Evolutionary conservation across 2,888 invertebrate genomes (phyloP).

Genomic region (Pecten maximus): DNA sequence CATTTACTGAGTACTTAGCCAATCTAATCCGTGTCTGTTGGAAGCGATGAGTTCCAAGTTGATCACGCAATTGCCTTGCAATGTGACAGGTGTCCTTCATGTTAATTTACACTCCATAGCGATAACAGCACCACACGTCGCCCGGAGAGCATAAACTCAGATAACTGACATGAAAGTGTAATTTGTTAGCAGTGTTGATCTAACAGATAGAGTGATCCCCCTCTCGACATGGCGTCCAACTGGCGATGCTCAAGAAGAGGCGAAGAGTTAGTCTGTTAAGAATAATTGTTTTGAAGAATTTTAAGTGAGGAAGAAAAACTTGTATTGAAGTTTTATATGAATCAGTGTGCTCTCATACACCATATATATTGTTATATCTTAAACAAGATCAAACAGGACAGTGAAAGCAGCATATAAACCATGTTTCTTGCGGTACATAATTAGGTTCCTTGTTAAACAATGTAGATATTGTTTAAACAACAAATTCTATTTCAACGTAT

Average conservation of each 20-base stretch:
- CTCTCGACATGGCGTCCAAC: conserved; percentile 9
- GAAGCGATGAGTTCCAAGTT: neutral
- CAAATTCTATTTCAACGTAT: no score
- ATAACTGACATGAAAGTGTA: conserved; percentile 27
- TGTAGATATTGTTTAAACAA: no score
- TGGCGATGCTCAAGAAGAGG: neutral
- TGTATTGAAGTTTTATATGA: no score
- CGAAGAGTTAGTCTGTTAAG: neutral
- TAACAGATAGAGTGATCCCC: neutral
- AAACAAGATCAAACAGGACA: no score
- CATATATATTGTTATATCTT: no score
- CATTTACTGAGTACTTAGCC: neutral
- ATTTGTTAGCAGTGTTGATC: neutral
- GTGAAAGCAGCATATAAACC: no score
- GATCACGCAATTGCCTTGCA: neutral
- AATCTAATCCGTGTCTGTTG: neutral
- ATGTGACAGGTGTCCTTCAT: conserved; percentile 4
- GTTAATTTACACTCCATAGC: neutral
- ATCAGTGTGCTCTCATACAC: no score
- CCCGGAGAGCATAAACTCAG: neutral
- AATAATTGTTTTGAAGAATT: neutral
- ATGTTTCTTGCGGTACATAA: no score
- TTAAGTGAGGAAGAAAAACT: conserved; percentile 33
- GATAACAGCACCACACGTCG: neutral
- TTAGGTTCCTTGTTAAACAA: no score